Conservation (phyloP, 2,888 invertebrate genomes). For the Limenitis camilla region DNA sequence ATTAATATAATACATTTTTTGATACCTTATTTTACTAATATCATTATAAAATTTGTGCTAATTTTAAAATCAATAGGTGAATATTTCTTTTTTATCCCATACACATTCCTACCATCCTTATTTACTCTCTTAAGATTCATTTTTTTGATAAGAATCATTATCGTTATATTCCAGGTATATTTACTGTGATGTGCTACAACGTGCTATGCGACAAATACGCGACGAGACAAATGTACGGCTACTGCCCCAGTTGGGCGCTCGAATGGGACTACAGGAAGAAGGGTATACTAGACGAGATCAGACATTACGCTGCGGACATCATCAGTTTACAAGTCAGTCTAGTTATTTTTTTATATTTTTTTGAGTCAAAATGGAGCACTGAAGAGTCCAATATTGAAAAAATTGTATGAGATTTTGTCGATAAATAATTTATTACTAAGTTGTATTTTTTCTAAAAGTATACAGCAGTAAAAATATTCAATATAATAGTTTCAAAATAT, state of each 20-base stretch:
- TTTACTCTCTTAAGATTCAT: not conserved
- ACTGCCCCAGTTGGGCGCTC: conserved; percentile 99
- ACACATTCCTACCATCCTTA: not conserved
- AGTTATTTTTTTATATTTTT: too few relatives aligned
- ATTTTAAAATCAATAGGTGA: not conserved
- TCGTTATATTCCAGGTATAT: conserved; percentile 80
- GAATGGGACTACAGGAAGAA: conserved; percentile 99
- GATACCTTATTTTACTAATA: not conserved
- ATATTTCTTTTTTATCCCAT: not conserved
- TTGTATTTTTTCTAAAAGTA: too few relatives aligned
- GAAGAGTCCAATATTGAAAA: too few relatives aligned
- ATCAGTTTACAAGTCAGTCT: conserved; percentile 82
- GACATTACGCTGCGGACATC: conserved; percentile 96
- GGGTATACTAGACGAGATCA: conserved; percentile 96
- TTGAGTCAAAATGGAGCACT: too few relatives aligned
- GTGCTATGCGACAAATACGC: conserved; percentile 99
- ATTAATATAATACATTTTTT: too few relatives aligned
- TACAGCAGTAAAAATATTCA: too few relatives aligned
- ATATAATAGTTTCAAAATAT: too few relatives aligned
- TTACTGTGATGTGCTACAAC: conserved; percentile 99
- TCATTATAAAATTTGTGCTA: not conserved
- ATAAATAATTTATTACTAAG: too few relatives aligned
- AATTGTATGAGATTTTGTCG: too few relatives aligned
- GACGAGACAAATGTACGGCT: conserved; percentile 98
- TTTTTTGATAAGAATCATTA: not conserved